phyloP scores from a whole-genome alignment of 2,113 vertebrate genomes.

The Bubo scandiacus region DNA sequence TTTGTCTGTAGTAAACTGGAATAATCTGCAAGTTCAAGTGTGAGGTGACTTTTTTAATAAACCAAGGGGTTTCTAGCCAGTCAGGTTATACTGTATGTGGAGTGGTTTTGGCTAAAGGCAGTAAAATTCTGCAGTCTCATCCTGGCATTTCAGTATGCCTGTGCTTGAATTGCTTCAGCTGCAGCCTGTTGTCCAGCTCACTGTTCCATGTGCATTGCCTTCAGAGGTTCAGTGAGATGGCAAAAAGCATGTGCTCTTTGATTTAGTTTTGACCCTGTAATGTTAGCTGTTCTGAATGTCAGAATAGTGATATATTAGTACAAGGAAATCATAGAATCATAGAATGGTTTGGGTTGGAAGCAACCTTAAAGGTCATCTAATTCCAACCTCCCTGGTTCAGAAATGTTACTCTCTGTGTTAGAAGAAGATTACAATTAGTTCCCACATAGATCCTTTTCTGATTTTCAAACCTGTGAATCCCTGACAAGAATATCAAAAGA shows the following conservation, averaged over 20 bases:
- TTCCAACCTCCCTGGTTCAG: too few relatives aligned
- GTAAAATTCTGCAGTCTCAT: background rate
- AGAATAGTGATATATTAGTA: background rate
- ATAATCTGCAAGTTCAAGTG: background rate
- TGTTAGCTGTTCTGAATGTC: background rate
- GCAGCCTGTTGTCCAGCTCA: background rate
- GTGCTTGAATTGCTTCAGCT: background rate
- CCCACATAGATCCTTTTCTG: background rate
- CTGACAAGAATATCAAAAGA: background rate
- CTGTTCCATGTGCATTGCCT: background rate
- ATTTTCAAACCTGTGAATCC: background rate
- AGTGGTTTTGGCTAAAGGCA: background rate
- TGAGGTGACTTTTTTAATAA: background rate
- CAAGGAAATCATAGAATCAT: background rate
- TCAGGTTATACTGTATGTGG: background rate
- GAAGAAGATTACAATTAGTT: background rate
- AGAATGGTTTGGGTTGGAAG: too few relatives aligned
- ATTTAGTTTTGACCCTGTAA: background rate
- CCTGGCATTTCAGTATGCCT: background rate
- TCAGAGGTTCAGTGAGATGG: rapidly evolving
- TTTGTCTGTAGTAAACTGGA: background rate
- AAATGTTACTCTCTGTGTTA: background rate
- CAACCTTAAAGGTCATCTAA: too few relatives aligned
- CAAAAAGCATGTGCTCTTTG: background rate
- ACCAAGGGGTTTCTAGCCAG: background rate